phyloP scores from a whole-genome alignment of 2,797 vertebrate species.

The Leucoraja ocellata region DNA sequence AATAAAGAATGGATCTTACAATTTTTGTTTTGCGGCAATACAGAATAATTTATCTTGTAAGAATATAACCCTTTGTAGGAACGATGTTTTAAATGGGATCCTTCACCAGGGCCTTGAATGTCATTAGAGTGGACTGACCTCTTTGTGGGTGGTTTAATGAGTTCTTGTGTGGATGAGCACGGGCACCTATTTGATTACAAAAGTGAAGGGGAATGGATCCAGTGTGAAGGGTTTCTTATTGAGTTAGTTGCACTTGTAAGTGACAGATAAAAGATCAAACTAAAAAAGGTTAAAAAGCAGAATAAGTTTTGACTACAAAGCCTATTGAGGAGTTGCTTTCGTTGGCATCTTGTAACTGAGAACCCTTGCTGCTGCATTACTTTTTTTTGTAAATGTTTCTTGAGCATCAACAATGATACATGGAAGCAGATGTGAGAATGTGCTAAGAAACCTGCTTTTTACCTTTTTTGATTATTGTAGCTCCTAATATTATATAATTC shows the following conservation, averaged over 20 bases:
- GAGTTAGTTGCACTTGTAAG: conserved; percentile 52
- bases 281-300: background rate
- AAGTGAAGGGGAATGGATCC: conserved; percentile 48
- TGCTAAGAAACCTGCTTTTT: background rate
- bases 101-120: conserved; percentile 55
- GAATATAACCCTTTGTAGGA: conserved; percentile 55
- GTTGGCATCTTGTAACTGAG: background rate
- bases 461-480: background rate
- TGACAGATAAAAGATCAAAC: conserved; percentile 45
- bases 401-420: background rate
- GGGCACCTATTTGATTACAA: conserved; percentile 43
- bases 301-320: background rate
- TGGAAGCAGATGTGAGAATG: background rate
- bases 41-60: conserved; percentile 52
- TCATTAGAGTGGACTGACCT: conserved; percentile 54
- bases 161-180: conserved; percentile 52
- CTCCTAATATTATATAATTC: background rate
- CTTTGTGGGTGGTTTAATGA: conserved; percentile 55
- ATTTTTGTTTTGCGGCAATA: background rate
- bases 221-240: conserved; percentile 57
- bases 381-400: background rate
- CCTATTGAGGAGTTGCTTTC: background rate
- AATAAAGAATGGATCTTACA: too few species aligned
- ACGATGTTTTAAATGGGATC: conserved; percentile 49
- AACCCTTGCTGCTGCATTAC: too few species aligned